phyloP scores from a whole-genome alignment of 2,113 vertebrate genomes.

The Hyperoodon ampullatus region DNA sequence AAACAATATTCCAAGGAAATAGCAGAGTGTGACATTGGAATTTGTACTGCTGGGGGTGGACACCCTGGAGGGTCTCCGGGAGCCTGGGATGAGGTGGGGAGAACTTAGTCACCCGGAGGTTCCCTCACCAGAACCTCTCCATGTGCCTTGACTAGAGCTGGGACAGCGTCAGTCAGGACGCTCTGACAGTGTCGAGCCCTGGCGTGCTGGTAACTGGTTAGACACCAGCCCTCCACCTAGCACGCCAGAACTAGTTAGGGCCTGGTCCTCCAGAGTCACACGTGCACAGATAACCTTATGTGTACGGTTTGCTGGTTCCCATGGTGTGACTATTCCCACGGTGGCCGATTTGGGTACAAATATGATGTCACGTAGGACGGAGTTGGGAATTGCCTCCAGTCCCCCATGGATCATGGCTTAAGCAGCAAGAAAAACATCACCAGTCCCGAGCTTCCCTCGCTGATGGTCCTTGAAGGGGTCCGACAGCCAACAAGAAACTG shows the following conservation, averaged over 20 bases:
- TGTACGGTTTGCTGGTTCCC: fast-evolving
- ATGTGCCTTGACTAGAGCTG: not conserved
- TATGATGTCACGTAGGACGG: fast-evolving
- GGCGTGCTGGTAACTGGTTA: not conserved
- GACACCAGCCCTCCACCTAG: not conserved
- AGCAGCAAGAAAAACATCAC: not conserved
- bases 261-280: not conserved
- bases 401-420: not conserved
- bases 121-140: too few species aligned
- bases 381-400: not conserved
- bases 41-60: not conserved
- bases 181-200: not conserved
- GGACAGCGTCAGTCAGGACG: not conserved
- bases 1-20: fast-evolving
- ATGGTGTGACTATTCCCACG: too few species aligned
- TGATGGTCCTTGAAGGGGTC: not conserved
- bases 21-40: fast-evolving
- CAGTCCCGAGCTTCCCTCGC: not conserved
- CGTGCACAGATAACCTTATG: not conserved
- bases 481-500: not conserved
- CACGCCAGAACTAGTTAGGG: not conserved
- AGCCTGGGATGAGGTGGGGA: not conserved
- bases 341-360: fast-evolving
- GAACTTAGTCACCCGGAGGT: not conserved
- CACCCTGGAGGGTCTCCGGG: not conserved